phyloP scores from a whole-genome alignment of 2,113 vertebrate genomes.

The Petromus typicus region DNA sequence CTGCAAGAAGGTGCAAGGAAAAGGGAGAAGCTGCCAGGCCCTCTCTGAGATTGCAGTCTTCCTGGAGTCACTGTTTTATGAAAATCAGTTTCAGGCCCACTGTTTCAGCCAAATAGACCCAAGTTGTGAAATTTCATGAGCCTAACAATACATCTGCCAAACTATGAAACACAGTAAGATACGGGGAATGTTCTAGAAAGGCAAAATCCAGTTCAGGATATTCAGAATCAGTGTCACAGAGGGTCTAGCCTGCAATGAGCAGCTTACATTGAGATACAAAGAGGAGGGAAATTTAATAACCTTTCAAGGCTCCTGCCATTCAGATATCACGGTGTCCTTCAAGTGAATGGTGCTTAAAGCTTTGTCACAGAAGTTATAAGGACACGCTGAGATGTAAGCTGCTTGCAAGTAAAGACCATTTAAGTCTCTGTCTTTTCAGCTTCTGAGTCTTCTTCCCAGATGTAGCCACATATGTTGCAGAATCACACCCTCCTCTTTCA shows the following conservation, averaged over 20 bases:
- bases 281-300: background rate
- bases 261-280: background rate
- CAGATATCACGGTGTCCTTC: background rate
- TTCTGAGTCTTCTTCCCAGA: conserved; percentile 7
- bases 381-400: background rate
- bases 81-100: background rate
- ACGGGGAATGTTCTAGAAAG: background rate
- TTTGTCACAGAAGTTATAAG: background rate
- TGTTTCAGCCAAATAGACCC: background rate
- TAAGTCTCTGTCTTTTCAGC: background rate
- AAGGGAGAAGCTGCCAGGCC: background rate
- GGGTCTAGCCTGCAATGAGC: background rate
- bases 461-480: background rate
- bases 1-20: background rate
- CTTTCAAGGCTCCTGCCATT: background rate
- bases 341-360: background rate
- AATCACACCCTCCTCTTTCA: background rate
- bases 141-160: background rate
- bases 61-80: background rate
- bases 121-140: background rate
- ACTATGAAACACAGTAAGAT: background rate
- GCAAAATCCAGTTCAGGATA: background rate
- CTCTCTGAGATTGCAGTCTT: background rate
- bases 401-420: background rate
- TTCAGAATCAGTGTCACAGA: background rate